phyloP scores from a whole-genome alignment of 1,140 invertebrate species.

The Pseudomyrmex gracilis region DNA sequence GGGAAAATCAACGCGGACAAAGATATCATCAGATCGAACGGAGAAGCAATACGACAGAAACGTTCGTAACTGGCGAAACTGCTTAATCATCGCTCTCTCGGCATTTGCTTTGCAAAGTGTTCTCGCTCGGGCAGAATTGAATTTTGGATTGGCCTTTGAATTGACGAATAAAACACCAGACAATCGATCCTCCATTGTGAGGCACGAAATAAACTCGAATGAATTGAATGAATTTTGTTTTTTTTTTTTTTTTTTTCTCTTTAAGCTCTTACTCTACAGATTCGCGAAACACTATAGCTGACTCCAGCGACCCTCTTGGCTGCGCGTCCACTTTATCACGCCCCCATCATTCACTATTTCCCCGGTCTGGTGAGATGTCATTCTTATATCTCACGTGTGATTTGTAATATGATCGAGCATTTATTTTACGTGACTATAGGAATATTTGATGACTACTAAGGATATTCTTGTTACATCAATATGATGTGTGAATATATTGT shows the following conservation, averaged over 20 bases:
- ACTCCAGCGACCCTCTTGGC: not conserved
- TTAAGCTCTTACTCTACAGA: not conserved
- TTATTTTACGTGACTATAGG: constrained; percentile 7
- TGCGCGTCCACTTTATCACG: constrained; percentile 7
- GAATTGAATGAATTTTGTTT: too few relatives aligned
- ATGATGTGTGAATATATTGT: constrained; percentile 1
- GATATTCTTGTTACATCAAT: not conserved
- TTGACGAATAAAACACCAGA: not conserved
- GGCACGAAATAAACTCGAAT: not conserved
- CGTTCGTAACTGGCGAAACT: constrained; percentile 9
- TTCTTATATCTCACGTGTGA: not conserved
- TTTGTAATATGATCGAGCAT: constrained; percentile 20
- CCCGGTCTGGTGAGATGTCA: not conserved
- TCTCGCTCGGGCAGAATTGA: constrained; percentile 1
- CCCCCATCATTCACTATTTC: not conserved
- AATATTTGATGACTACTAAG: constrained; percentile 18
- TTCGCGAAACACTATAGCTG: not conserved
- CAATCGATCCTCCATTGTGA: not conserved
- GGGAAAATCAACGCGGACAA: not conserved
- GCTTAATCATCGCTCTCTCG: constrained; percentile 32
- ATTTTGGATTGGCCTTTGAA: not conserved
- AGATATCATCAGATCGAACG: constrained; percentile 28
- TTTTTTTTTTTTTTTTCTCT: not conserved
- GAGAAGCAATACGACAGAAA: constrained; percentile 12
- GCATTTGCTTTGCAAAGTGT: constrained; percentile 35